Evolutionary conservation across 2,113 vertebrate genomes (phyloP).

Genomic region (Pontoporia blainvillei): DNA sequence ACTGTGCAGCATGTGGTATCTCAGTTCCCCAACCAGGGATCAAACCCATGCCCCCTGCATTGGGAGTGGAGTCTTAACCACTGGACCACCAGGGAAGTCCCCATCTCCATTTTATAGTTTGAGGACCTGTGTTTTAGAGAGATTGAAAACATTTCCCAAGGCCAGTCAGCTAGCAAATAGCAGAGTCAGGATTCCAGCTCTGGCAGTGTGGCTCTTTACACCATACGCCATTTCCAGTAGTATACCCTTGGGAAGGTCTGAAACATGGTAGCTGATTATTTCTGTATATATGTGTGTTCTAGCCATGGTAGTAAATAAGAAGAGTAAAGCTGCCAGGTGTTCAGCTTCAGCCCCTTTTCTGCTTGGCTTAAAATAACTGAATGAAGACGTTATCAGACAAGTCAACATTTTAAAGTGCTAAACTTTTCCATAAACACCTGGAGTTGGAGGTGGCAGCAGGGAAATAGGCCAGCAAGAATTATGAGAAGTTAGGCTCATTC

Average conservation of each 20-base stretch:
- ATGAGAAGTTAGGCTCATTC: not conserved
- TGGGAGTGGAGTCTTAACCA: no score
- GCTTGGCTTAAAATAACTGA: not conserved
- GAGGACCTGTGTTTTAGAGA: not conserved
- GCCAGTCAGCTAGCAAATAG: not conserved
- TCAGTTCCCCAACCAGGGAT: no score
- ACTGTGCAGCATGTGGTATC: no score
- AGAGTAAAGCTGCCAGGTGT: not conserved
- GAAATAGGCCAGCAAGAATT: not conserved
- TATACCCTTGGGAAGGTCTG: not conserved
- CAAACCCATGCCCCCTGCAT: no score
- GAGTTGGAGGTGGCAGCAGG: not conserved
- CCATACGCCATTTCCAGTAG: accelerated
- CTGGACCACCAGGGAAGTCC: no score
- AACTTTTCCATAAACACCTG: slow-evolving; percentile 17
- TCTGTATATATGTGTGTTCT: not conserved
- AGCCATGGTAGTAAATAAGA: not conserved
- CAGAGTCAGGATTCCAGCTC: not conserved
- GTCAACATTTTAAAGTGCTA: not conserved
- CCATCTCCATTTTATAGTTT: not conserved
- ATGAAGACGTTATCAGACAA: not conserved
- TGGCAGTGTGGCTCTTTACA: accelerated
- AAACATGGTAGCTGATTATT: not conserved
- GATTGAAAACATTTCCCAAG: not conserved
- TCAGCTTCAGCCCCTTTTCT: not conserved